Evolutionary conservation across 35 echinoderm and acorn worm genomes (phyloP), one percentile per base, ranked within the genome.

Genomic region (Anneissia japonica): DNA sequence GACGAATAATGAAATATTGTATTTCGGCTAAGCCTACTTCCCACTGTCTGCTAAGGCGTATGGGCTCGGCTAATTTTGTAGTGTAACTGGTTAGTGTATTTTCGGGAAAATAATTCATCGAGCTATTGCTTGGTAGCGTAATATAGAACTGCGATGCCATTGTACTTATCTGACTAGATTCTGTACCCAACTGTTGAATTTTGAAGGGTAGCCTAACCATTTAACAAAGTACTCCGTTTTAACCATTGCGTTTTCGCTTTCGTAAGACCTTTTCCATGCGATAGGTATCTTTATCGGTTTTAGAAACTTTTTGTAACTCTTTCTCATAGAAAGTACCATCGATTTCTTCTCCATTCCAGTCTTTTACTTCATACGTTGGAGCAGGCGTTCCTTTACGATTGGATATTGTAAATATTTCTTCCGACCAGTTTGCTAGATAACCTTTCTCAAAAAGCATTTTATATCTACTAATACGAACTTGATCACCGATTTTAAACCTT

Each of bases 131-230:
- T 9, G 82, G 83, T 56, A 86, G 40, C 6, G 82, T 86, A 0
- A 92, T 79, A 55, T 85, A 84, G 77, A 91, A 91, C 28, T 92
- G 90, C 4, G 90, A 85, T 35, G 39, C 77, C 84, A 87, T 87
- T n/a, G 85, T 92, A 34, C 41, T 38, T 79, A 64, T 64, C 51
- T 6, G 5, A 12, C 51, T 64, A 64, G 19, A 64, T 64, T 64
- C 51, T 64, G 51, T 19, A 92, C 91, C 94, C 94, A 97, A 40
- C 79, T 86, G 55, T 93, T 93, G 34, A 93, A 97, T 46, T 87
- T 87, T 32, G 55, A 26, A 0, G 91, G 94, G 32, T 93, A 97
- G 0, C 94, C 94, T 26, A 45, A 6, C 92, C 88, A 97, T 35
- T 93, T 90, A 29, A 97, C 88, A 56, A 97, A 93, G 83, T 88